Percentiles rank a stretch among this genome's conserved stretches.
These are phyloP conservation scores for Mormyrus hasselquistii DNA, from an alignment of 2,797 vertebrate genomes.

Conservation along the genomic window DNA sequence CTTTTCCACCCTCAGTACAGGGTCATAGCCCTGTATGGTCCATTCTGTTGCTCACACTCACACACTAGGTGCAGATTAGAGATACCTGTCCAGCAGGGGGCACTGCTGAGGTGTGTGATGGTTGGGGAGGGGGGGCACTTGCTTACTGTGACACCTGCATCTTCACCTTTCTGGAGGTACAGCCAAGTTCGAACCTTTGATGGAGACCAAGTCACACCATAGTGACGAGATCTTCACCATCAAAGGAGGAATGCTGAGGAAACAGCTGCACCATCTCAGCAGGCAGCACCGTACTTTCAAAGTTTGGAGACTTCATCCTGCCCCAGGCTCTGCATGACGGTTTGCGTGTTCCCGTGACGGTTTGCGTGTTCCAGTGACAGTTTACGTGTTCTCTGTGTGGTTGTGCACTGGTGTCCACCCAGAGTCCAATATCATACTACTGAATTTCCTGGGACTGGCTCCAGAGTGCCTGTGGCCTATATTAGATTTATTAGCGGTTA, in stretches of 20 bases:
- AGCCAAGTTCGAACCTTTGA: background rate
- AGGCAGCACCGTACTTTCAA: background rate
- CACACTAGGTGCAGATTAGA: background rate
- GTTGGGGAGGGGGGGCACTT: background rate
- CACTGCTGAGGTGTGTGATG: background rate
- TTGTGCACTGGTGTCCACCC: background rate
- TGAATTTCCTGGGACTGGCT: background rate
- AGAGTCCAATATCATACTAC: background rate
- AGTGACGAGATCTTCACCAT: background rate
- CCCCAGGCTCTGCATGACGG: background rate
- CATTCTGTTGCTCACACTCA: background rate
- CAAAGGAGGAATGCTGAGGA: background rate
- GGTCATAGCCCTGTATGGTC: background rate
- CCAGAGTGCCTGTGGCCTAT: background rate
- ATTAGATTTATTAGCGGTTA: background rate
- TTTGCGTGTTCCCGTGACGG: background rate
- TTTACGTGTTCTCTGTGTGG: background rate
- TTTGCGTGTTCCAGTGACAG: background rate
- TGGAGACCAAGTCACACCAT: background rate
- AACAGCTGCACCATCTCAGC: background rate
- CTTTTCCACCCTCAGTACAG: background rate
- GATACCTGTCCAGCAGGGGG: background rate
- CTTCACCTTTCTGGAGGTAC: background rate
- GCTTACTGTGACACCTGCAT: background rate
- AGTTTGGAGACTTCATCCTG: background rate